Evolutionary conservation across 1,140 invertebrate species (phyloP), one percentile per base, ranked within the genome.

Genomic region (Linepithema humile): DNA sequence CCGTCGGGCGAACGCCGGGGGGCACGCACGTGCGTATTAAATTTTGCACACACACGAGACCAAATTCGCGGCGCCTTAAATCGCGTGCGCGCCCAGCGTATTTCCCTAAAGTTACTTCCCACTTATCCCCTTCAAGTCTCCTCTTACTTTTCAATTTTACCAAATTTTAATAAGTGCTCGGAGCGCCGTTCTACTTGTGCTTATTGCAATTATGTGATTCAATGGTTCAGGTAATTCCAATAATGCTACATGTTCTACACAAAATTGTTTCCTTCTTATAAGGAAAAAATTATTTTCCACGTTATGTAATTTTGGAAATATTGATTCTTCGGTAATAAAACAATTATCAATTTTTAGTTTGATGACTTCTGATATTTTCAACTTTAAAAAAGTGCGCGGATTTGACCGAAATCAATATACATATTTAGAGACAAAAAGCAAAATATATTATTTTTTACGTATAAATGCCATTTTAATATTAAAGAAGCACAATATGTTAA

Each of bases 11-110:
- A 64, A 55, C 50, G 64, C 43, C 10, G 53, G 53, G 26, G 35
- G 55, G 10, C 59, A 70, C 69, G 83, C 85, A 69, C 85, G 82
- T 85, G 85, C 73, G 50, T 62, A n/a, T 86, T 70, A 55, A 83
- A 84, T 48, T 67, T 84, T 74, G 26, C 40, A 45, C 45, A 65
- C 45, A 40, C 59, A 50, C 73, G 45, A 64, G 43, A 74, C 55
- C n/a, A 38, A 60, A 82, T 29, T 57, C 50, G 57, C 32, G 32
- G 29, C 48, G 43, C 20, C 12, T 38, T 17, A 59, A 67, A 72
- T 70, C 35, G 53, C 10, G 10, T 15, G 62, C 40, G 12, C 23
- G 35, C 38, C 15, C 23, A 15, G 9, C 9, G 38, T 29, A 72
- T 74, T 59, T n/a, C 69, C 55, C 53, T 29, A 38, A 12, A 2